Evolutionary conservation across 2,888 invertebrate genomes (phyloP), one percentile per base, ranked within the genome.

Genomic region (Stramonita haemastoma): DNA sequence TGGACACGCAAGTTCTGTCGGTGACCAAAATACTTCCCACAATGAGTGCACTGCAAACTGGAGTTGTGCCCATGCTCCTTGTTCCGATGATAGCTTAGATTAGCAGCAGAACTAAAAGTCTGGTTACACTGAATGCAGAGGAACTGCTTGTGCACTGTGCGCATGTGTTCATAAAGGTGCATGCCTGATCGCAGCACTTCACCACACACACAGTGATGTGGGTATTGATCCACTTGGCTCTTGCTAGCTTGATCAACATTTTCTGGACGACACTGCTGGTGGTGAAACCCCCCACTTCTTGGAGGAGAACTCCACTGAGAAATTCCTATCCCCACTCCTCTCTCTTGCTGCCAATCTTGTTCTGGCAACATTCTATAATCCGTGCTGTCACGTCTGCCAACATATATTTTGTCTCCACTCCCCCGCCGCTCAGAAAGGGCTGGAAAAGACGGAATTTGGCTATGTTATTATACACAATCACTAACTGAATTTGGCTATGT

Each of bases 21-120:
- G 84, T 85, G 84, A 29, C 57, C 84, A 85, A 85, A 85, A 57
- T n/a, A 57, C 57, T 85, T 85, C 22, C 84, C 57, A 29, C 84
- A 85, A 29, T 57, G 56, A 13, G 56, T 11, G 57, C 84, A 85
- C 84, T 57, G 57, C 57, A 85, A 57, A 34, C 57, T 85, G 19
- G 56, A 19, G 84, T 85, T 85, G 56, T 85, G 84, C 2, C 84
- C 84, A 29, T 85, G 84, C 57, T 85, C 57, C 57, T 56, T 57
- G 57, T 85, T 85, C 13, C 84, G 84, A 34, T 85, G 84, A 29
- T 57, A 57, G 57, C 56, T 57, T 19, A 85, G 57, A 19, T 56
- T 85, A 26, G 57, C 57, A 8, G 57, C 57, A 8, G 57, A 57
- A 19, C 56, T 57, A 19, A 85, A 85, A 17, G 29, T 22, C 36